Evolutionary conservation across 2,797 vertebrate species (phyloP).

Genomic region (Odontamblyopus rebecca): DNA sequence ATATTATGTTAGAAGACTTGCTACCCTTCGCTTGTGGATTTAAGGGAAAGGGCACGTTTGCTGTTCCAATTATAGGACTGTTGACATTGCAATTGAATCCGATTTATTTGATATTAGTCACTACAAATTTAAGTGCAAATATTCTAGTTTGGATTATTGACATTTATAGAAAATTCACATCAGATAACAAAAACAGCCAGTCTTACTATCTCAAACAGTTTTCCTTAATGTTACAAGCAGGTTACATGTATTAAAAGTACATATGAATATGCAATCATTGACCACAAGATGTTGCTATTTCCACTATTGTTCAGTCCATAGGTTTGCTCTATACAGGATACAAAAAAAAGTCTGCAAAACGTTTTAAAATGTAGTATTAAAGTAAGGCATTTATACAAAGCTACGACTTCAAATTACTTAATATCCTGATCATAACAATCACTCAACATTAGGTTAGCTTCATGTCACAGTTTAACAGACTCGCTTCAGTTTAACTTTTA

Average conservation of each 20-base stretch:
- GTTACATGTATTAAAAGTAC: too few relatives aligned
- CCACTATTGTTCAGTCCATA: slow-evolving; percentile 5
- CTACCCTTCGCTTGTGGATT: slow-evolving; percentile 68
- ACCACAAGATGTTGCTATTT: slow-evolving; percentile 60
- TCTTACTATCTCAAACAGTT: too few relatives aligned
- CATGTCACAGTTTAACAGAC: slow-evolving; percentile 6
- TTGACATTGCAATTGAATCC: slow-evolving; percentile 70
- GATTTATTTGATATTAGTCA: slow-evolving; percentile 62
- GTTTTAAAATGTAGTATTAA: neutral
- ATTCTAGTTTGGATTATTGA: slow-evolving; percentile 23
- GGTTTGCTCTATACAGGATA: neutral
- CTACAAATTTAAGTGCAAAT: too few relatives aligned
- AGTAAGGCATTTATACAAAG: neutral
- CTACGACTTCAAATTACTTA: neutral
- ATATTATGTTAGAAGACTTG: slow-evolving; percentile 73
- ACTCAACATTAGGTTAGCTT: slow-evolving; percentile 3
- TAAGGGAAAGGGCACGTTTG: slow-evolving; percentile 65
- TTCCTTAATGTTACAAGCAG: too few relatives aligned
- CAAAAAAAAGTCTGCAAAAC: neutral
- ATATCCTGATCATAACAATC: neutral
- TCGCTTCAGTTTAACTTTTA: neutral
- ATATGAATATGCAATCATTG: neutral
- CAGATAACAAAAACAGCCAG: neutral
- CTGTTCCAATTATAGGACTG: slow-evolving; percentile 68
- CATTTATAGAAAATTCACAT: slow-evolving; percentile 19